Percentiles rank a stretch among this genome's conserved stretches.
These are phyloP conservation scores for Mantis religiosa DNA, from an alignment of 2,888 invertebrate genomes.

Conservation along the genomic window DNA sequence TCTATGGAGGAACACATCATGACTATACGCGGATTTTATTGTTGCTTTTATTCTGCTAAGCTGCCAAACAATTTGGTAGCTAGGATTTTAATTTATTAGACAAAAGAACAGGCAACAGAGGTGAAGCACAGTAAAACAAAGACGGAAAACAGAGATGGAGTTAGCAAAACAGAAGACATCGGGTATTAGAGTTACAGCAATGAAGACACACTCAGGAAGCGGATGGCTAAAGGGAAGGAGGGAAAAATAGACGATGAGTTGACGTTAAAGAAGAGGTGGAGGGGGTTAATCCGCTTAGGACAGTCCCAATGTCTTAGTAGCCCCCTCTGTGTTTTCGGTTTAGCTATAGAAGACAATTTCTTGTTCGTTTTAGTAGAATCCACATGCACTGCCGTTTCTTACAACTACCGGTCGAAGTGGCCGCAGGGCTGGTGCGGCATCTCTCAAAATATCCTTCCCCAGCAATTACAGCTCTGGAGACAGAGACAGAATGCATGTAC, in stretches of 20 bases:
- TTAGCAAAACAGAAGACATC: not conserved
- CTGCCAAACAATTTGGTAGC: not conserved
- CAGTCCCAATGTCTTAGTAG: conserved; percentile 13
- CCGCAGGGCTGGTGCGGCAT: not conserved
- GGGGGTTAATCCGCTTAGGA: conserved; percentile 21
- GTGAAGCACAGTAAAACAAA: not conserved
- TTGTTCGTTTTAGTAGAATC: not conserved
- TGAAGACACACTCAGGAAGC: conserved; percentile 1
- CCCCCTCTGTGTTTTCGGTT: not conserved
- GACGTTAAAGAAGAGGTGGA: not conserved
- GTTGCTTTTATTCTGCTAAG: not conserved
- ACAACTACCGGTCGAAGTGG: not conserved
- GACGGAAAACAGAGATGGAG: not conserved
- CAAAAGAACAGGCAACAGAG: not conserved
- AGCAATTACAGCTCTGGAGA: conserved; percentile 15
- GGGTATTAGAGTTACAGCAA: not conserved
- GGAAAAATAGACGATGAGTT: not conserved
- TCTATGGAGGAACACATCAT: not conserved
- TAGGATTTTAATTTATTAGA: not conserved
- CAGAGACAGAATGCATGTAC: not conserved
- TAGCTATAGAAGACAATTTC: conserved; percentile 3
- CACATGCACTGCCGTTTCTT: not conserved
- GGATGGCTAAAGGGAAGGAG: not conserved
- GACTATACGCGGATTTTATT: not conserved
- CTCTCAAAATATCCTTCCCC: not conserved